These are phyloP conservation scores for Zaprionus gabonicus DNA, from an alignment of 1,140 invertebrate genomes.

Conservation along the genomic window DNA sequence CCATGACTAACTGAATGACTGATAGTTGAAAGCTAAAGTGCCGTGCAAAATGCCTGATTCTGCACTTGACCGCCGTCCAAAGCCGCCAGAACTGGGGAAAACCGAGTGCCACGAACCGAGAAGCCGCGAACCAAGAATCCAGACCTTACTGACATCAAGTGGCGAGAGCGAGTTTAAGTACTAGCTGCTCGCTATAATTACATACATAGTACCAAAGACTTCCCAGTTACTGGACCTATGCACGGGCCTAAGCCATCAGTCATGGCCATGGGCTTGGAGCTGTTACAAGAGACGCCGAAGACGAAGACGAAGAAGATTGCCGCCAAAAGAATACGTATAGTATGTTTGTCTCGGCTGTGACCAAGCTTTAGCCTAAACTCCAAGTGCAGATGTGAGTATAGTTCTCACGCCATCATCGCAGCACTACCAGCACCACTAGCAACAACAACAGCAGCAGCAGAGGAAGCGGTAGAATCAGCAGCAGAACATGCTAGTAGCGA, in stretches of 20 bases:
- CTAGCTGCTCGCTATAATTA: constrained; percentile 63
- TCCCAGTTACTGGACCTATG: constrained; percentile 22
- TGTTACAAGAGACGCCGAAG: constrained; percentile 19
- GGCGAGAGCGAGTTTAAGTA: constrained; percentile 40
- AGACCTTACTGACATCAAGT: constrained; percentile 51
- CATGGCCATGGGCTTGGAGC: constrained; percentile 19
- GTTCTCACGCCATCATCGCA: constrained; percentile 68
- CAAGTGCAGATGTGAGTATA: constrained; percentile 45
- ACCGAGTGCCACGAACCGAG: neutral
- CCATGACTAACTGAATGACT: constrained; percentile 81
- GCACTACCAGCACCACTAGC: constrained; percentile 10
- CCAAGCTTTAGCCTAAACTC: neutral
- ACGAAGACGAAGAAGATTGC: constrained; percentile 18
- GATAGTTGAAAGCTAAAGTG: constrained; percentile 69
- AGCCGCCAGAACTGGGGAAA: constrained; percentile 7
- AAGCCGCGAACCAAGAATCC: constrained; percentile 12
- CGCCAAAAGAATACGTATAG: constrained; percentile 47
- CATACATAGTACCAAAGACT: constrained; percentile 35
- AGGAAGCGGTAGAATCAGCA: constrained; percentile 8
- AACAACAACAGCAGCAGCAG: constrained; percentile 3
- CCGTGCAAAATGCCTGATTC: constrained; percentile 68
- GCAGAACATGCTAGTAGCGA: constrained; percentile 59
- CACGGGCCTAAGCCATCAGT: constrained; percentile 12
- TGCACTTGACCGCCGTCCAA: constrained; percentile 71
- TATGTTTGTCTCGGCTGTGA: constrained; percentile 1